A percentile compares a stretch with the other conserved stretches of the same genome.
phyloP scores from a whole-genome alignment of 1,140 invertebrate genomes.

The Drosophila burlai region DNA sequence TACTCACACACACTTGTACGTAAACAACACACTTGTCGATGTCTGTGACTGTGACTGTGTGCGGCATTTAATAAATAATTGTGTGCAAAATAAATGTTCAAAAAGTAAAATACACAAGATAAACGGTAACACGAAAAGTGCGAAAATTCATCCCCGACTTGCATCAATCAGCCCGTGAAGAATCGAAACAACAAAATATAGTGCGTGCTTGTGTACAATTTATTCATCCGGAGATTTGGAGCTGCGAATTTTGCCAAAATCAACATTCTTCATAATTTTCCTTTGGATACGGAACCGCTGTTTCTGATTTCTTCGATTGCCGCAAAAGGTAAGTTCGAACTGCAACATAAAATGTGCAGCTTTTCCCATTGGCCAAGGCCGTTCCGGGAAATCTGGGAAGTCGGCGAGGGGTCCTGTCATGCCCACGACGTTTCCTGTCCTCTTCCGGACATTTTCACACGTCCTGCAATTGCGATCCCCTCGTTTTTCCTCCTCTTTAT shows the following conservation, averaged over 20 bases:
- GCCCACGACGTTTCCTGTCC: constrained; percentile 62
- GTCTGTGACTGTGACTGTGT: constrained; percentile 38
- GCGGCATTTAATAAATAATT: constrained; percentile 50
- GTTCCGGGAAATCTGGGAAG: constrained; percentile 41
- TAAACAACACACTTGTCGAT: constrained; percentile 27
- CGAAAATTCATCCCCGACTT: constrained; percentile 25
- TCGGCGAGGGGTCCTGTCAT: constrained; percentile 15
- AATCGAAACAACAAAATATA: constrained; percentile 1
- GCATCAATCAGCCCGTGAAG: constrained; percentile 24
- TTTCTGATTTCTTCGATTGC: constrained; percentile 6
- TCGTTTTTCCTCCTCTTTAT: constrained; percentile 16
- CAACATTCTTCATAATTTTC: constrained; percentile 6
- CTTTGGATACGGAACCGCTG: constrained; percentile 25
- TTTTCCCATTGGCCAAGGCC: constrained; percentile 49
- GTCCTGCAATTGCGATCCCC: constrained; percentile 71
- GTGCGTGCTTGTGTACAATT: constrained; percentile 16
- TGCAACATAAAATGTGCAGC: not conserved
- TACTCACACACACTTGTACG: constrained; percentile 27
- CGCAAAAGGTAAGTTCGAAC: constrained; percentile 32
- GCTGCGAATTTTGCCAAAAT: not conserved
- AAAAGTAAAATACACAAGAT: constrained; percentile 19
- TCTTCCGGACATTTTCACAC: constrained; percentile 74
- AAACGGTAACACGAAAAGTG: constrained; percentile 28
- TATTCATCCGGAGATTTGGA: constrained; percentile 6
- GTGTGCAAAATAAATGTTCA: constrained; percentile 45